Conservation (phyloP, 2,888 invertebrate genomes). For the Mechanitis mazaeus region DNA sequence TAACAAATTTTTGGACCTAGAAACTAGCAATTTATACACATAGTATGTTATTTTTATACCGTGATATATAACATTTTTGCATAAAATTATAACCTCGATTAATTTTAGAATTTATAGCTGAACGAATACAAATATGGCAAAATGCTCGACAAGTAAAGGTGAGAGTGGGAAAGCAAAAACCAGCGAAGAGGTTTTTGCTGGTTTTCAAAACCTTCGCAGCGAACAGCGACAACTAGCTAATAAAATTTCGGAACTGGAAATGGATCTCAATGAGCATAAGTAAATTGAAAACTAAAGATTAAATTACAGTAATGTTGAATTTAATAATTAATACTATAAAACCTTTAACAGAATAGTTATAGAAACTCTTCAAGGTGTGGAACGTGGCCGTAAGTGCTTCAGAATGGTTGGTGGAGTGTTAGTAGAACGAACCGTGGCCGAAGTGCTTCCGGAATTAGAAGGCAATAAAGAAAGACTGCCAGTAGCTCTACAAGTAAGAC, state of each 20-base stretch:
- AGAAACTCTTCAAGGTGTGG: conserved; percentile 91
- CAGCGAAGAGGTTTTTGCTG: conserved; percentile 88
- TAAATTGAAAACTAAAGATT: conserved; percentile 60
- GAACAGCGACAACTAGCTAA: conserved; percentile 91
- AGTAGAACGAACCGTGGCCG: conserved; percentile 93
- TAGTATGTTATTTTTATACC: conserved; percentile 2
- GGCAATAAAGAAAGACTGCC: conserved; percentile 88
- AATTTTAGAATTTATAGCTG: background rate
- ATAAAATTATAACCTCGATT: conserved; percentile 17
- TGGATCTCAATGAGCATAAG: conserved; percentile 98
- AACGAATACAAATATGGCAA: conserved; percentile 43
- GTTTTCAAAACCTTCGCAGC: conserved; percentile 90
- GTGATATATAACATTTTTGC: background rate
- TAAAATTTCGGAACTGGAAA: conserved; percentile 94
- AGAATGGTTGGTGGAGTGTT: conserved; percentile 95
- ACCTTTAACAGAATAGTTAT: conserved; percentile 87
- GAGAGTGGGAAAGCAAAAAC: conserved; percentile 68
- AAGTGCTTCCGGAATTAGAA: conserved; percentile 89
- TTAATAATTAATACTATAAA: background rate
- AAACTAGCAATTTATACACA: background rate
- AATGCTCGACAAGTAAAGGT: conserved; percentile 46
- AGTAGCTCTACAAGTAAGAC: conserved; percentile 80
- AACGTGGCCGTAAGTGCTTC: conserved; percentile 91
- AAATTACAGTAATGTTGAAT: background rate
- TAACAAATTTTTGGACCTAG: background rate